Evolutionary conservation across 1,140 invertebrate species (phyloP), one percentile per base, ranked within the genome.

Genomic region (Macrosteles quadrilineatus): DNA sequence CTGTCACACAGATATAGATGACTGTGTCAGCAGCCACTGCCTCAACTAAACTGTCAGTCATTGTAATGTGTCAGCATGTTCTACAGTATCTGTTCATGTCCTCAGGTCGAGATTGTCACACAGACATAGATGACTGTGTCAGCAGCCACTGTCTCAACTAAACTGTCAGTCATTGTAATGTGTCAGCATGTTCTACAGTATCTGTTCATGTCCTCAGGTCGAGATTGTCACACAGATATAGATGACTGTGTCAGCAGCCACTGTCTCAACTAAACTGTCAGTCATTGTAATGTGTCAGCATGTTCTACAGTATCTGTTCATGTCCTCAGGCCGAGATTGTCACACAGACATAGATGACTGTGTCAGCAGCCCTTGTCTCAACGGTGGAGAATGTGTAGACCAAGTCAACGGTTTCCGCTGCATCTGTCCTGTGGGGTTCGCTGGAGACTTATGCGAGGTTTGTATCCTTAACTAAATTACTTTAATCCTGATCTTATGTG

Each of bases 371-470:
- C 94, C 94, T 0, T 97, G 95, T 80, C 84, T 88, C 74, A 93
- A 96, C 80, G 91, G 90, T 21, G 94, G 92, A 53, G 88, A 90
- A 74, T 97, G 94, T 79, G 86, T 89, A 0, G 93, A 96, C 78
- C 82, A 88, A 73, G 87, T 93, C 21, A 91, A 93, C 80, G 84
- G 86, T 1, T 95, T 90, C 80, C 85, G 87, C 65, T 96, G 93
- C 80, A 91, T 94, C 72, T 95, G 93, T 79, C 89, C 88, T 1
- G 90, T 93, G 2, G 92, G 92, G 71, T 94, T 89, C 80, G 89
- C 88, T 36, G 93, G 93, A 32, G 82, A 84, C 55, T 85, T 90
- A 55, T 95, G 93, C 78, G 89, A 94, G 83, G 90, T 91, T 79
- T 80, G 77, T 50, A 69, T 31, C 45, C 17, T 43, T 29, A 40